Evolutionary conservation across 2,797 vertebrate species (phyloP), one percentile per base, ranked within the genome.

Genomic region (Melanotaenia boesemani): DNA sequence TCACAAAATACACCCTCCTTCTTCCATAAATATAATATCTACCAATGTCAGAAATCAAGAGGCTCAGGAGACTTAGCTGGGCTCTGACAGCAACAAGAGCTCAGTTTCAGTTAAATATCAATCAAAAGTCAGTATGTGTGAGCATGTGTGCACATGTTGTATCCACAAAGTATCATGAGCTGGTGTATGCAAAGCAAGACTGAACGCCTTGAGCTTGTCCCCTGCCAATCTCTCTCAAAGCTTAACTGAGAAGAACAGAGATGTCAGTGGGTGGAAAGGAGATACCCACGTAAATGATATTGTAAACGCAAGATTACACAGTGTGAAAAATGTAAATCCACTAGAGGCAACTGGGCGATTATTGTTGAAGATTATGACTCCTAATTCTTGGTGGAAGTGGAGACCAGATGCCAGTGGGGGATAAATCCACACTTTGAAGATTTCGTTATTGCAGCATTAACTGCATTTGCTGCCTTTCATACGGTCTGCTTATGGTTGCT

Each of bases 101-200:
- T 95, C 92, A 93, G 89, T 93, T 93, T 91, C 91, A 91, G 93
- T 93, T 92, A 93, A 93, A 85, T 94, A 95, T 95, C 94, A 95
- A 93, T 95, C 95, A 95, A 89, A 89, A 81, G 58, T 61, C 64
- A 67, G 13, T 58, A 70, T 69, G 57, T 52, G 63, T 46, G 74
- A 48, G 54, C 46, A 44, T 63, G 75, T 54, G 70, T 41, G 73
- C 13, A 37, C 62, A 63, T 24, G 68, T 74, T 79, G 82, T 71
- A 77, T 65, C 76, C 76, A 66, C 84, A 83, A 80, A 85, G 84
- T 87, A 91, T 88, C 88, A 85, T 18, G 79, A 73, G 88, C 76
- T n/a, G 62, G 78, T 48, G 76, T 86, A 91, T 86, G 92, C 88
- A 93, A 91, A 92, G 84, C 77, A 70, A 86, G 75, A 64, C 79